Percentiles rank a stretch among this genome's conserved stretches.
Conservation (phyloP, 2,888 invertebrate genomes). For the Leptinotarsa haldemani region DNA sequence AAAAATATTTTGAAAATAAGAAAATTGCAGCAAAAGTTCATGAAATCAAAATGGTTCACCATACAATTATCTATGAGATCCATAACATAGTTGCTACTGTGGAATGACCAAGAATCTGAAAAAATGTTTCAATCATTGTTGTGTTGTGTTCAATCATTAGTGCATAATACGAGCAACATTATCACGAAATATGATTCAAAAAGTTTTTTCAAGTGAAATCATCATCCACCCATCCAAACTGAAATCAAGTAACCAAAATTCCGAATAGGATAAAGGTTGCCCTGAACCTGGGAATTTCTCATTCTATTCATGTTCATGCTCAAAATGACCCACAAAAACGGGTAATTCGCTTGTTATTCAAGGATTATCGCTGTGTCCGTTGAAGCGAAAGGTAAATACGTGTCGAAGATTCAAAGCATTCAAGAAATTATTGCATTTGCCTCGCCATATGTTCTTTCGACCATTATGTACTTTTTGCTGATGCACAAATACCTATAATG, state of each 20-base stretch:
- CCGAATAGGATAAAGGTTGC: constrained; percentile 14
- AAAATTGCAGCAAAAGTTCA: too few species aligned
- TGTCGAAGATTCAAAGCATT: constrained; percentile 6
- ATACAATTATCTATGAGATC: too few species aligned
- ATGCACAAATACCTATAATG: constrained; percentile 23
- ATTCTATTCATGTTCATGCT: constrained; percentile 31
- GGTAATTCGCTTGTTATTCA: constrained; percentile 33
- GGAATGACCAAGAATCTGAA: too few species aligned
- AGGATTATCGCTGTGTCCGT: constrained; percentile 34
- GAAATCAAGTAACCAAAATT: background rate
- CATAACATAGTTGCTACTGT: too few species aligned
- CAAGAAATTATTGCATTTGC: constrained; percentile 4
- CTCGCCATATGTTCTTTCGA: constrained; percentile 20
- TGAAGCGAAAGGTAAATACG: constrained; percentile 29
- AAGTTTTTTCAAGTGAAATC: background rate
- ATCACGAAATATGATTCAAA: background rate
- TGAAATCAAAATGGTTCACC: too few species aligned
- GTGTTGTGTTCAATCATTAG: too few species aligned
- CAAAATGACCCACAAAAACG: constrained; percentile 14
- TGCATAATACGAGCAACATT: too few species aligned
- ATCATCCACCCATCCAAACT: background rate
- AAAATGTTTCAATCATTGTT: too few species aligned
- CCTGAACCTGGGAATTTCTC: constrained; percentile 31
- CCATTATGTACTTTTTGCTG: constrained; percentile 15
- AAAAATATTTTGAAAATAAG: too few species aligned